phyloP scores from a whole-genome alignment of 2,888 invertebrate genomes.

The Fragum whitleyi region DNA sequence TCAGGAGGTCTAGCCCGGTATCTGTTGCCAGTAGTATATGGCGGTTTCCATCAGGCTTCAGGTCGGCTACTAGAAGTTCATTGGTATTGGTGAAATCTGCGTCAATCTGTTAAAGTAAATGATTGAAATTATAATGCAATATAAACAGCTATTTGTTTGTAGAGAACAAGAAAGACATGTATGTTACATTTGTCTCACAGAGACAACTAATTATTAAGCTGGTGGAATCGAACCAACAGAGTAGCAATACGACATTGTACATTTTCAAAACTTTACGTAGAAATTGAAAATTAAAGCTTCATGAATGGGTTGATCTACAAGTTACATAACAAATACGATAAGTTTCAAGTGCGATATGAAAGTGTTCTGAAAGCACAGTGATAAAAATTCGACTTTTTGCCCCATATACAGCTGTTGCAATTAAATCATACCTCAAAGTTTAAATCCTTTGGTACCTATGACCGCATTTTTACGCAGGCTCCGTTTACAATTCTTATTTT shows the following conservation, averaged over 20 bases:
- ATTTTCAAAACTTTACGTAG: too few relatives aligned
- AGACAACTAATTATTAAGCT: too few relatives aligned
- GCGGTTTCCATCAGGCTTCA: neutral
- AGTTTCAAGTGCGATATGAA: neutral
- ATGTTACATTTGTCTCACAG: too few relatives aligned
- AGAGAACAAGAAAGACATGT: too few relatives aligned
- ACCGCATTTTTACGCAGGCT: neutral
- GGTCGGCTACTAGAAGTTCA: neutral
- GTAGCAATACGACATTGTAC: too few relatives aligned
- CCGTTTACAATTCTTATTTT: neutral
- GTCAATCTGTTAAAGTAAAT: constrained; percentile 16
- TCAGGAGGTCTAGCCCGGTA: neutral
- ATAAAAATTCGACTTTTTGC: too few relatives aligned
- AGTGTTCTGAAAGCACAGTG: neutral
- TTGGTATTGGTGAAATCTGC: neutral
- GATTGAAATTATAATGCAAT: neutral
- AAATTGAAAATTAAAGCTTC: neutral
- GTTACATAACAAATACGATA: too few relatives aligned
- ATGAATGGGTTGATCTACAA: neutral
- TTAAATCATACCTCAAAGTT: neutral
- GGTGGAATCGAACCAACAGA: too few relatives aligned
- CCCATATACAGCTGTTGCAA: too few relatives aligned
- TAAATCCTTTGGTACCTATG: neutral
- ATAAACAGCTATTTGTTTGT: neutral
- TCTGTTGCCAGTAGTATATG: neutral